Evolutionary conservation across 2,797 vertebrate species (phyloP), one percentile per base, ranked within the genome.

Genomic region (Enteromius anoplus): DNA sequence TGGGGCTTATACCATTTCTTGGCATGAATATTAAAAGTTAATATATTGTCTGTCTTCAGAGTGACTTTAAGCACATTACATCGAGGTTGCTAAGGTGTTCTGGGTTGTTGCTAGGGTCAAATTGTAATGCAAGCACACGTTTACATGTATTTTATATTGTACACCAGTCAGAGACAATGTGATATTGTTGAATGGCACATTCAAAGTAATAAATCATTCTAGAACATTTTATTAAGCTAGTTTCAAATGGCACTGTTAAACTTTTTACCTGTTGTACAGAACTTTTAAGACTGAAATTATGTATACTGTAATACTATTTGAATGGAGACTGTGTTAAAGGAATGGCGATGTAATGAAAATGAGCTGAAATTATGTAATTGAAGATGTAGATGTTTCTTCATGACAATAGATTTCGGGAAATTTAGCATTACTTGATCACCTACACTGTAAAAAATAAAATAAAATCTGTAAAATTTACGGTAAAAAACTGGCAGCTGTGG

Each of bases 71-170:
- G 3, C n/a, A 10, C 45, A 23, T 45, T 68, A 45, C 37, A 23
- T 70, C 8, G 7, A 45, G n/a, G 42, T 47, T 70, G 69, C 23
- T 71, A 71, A 23, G 12, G 68, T 26, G 69, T 29, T 71, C 69
- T 71, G 69, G 42, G 15, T 71, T 49, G 23, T 71, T 71, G 68
- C 42, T 47, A 26, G 42, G 40, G 42, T 47, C 42, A 10, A 70
- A 47, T 9, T 70, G n/a, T 9, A 47, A 47, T 47, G 40, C 3
- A 40, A 64, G 23, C 29, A 12, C 2, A 14, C 5, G 5, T 64
- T 64, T 40, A 40, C 37, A 40, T 8, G 8, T 29, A 7, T 11
- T 64, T 64, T 64, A 7, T 11, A 64, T 3, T 64, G 11, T 64
- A 49, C 45, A 71, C 69, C 23, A 71, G 26, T 70, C 23, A 29